phyloP scores from a whole-genome alignment of 2,797 vertebrate species.

The Epinephelus awoara region DNA sequence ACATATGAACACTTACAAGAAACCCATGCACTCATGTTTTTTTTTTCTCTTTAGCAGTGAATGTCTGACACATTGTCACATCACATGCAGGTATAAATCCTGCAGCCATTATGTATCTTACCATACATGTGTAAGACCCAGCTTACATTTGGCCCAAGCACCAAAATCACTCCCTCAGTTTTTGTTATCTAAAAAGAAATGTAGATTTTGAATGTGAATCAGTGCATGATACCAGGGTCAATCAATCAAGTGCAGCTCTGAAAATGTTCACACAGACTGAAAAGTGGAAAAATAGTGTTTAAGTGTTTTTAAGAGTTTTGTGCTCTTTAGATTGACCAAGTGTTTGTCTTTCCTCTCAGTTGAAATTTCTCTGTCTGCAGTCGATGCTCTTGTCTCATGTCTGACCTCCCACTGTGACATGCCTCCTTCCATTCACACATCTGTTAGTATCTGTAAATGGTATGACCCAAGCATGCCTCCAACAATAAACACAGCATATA shows the following conservation, averaged over 20 bases:
- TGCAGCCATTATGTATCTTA: not conserved
- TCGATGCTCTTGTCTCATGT: constrained; percentile 25
- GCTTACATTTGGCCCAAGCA: not conserved
- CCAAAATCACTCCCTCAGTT: not conserved
- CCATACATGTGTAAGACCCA: not conserved
- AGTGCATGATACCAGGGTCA: constrained; percentile 6
- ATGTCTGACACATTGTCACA: not conserved
- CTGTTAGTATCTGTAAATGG: constrained; percentile 57
- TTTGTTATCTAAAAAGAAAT: constrained; percentile 18
- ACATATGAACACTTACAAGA: not conserved
- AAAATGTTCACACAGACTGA: not conserved
- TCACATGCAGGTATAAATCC: not conserved
- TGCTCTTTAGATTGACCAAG: not conserved
- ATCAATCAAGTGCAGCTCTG: constrained; percentile 5
- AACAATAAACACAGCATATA: constrained; percentile 72
- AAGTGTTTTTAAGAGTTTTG: not conserved
- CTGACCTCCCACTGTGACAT: constrained; percentile 20
- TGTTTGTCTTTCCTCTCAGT: not conserved
- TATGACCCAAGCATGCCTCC: constrained; percentile 65
- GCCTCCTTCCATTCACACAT: not conserved
- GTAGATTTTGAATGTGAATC: constrained; percentile 15
- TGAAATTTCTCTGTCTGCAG: not conserved
- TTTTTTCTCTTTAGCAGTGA: no score
- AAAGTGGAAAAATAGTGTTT: not conserved
- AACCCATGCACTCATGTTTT: not conserved